phyloP scores from a whole-genome alignment of 35 echinoderm and acorn worm genomes.

The Nesometra sesokonis region DNA sequence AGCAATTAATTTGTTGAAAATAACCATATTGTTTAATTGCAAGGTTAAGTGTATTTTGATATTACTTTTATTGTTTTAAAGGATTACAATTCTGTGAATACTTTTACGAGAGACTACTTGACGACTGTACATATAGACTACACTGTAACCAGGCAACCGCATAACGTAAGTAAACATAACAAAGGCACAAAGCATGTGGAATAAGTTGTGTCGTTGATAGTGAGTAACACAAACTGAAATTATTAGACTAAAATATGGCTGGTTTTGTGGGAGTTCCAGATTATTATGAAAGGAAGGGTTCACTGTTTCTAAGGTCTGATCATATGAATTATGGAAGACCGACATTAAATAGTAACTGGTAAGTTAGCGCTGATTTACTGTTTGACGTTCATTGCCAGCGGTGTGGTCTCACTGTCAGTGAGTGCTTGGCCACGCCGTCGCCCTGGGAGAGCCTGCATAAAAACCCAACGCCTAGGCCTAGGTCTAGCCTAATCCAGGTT shows the following conservation, averaged over 20 bases:
- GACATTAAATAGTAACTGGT: conserved; percentile 97
- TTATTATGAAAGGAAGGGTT: conserved; percentile 94
- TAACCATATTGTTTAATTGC: too few species aligned
- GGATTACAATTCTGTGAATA: too few species aligned
- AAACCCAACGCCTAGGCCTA: not conserved
- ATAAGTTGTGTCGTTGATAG: too few species aligned
- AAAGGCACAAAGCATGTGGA: not conserved
- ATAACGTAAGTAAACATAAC: not conserved
- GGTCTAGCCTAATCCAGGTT: too few species aligned
- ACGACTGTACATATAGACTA: not conserved
- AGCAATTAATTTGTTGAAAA: too few species aligned
- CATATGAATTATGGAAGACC: conserved; percentile 98
- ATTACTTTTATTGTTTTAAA: too few species aligned
- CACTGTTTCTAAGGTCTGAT: conserved; percentile 79
- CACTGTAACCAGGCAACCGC: not conserved
- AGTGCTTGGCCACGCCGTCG: not conserved
- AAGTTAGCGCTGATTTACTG: not conserved
- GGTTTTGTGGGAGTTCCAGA: conserved; percentile 38
- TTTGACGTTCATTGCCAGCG: not conserved
- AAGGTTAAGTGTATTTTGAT: too few species aligned
- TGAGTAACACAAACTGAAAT: too few species aligned
- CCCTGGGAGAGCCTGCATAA: not conserved
- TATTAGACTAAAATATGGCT: too few species aligned
- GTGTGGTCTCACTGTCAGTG: not conserved
- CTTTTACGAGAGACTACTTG: too few species aligned